Conservation (phyloP, 2,797 vertebrate genomes). For the Tokudaia muenninki region DNA sequence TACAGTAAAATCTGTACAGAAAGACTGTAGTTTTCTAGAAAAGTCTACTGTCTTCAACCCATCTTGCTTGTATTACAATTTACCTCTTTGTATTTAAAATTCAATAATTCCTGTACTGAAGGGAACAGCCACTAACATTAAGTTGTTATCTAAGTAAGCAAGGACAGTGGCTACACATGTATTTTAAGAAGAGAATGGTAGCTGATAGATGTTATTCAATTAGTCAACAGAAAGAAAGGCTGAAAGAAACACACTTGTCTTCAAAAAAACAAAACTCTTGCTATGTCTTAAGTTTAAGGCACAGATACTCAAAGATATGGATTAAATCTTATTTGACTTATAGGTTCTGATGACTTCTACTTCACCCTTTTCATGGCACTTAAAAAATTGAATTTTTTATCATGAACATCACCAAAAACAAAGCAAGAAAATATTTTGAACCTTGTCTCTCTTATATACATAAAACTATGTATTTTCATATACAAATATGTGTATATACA, state of each 20-base stretch:
- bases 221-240: slow-evolving; percentile 27
- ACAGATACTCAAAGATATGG: neutral
- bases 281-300: neutral
- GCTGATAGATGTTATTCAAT: slow-evolving; percentile 37
- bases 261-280: neutral
- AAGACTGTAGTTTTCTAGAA: slow-evolving; percentile 58
- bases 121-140: slow-evolving; percentile 45
- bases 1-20: slow-evolving; percentile 22
- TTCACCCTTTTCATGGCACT: neutral
- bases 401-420: slow-evolving; percentile 11
- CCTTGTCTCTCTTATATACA: neutral
- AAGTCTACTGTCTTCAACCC: slow-evolving; percentile 60
- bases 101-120: slow-evolving; percentile 58
- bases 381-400: slow-evolving; percentile 31
- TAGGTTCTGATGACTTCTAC: slow-evolving; percentile 17
- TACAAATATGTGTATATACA: slow-evolving; percentile 43
- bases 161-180: slow-evolving; percentile 43
- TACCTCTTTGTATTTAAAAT: slow-evolving; percentile 44
- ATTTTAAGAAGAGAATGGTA: slow-evolving; percentile 62
- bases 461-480: neutral
- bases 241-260: neutral
- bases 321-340: slow-evolving; percentile 61
- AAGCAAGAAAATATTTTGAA: neutral
- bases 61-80: slow-evolving; percentile 58
- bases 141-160: slow-evolving; percentile 1